Conservation (phyloP, 2,888 invertebrate species). For the Chydorus sphaericus region DNA sequence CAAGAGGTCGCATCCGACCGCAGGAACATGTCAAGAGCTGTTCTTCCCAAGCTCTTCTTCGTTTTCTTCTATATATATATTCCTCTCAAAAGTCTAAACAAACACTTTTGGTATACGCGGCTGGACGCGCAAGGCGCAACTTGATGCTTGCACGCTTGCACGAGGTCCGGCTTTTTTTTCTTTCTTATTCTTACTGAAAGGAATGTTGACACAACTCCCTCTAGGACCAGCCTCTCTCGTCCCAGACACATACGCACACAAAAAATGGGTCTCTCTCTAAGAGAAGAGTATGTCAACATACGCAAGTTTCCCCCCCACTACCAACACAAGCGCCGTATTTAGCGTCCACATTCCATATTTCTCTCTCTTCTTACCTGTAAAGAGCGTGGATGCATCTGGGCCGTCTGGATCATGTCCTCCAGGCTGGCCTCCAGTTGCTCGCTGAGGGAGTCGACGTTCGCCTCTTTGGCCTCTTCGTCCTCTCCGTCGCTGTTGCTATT, state of each 20-base stretch:
- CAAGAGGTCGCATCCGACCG: no score
- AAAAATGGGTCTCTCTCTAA: not conserved
- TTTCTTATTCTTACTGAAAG: not conserved
- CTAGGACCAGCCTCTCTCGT: not conserved
- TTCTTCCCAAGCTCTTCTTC: no score
- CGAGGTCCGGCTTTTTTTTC: no score
- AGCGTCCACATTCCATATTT: not conserved
- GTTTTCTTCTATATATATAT: no score
- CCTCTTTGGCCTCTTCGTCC: not conserved
- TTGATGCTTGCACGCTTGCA: no score
- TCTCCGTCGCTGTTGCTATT: not conserved
- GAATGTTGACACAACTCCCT: not conserved
- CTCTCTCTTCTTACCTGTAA: not conserved
- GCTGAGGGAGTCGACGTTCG: conserved; percentile 24
- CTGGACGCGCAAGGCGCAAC: no score
- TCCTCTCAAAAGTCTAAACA: no score
- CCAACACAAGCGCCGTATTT: not conserved
- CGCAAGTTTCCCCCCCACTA: not conserved
- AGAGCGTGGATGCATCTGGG: conserved; percentile 42
- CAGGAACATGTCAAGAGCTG: no score
- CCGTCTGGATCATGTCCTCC: conserved; percentile 47
- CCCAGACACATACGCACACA: not conserved
- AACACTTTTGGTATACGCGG: no score
- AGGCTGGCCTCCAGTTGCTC: conserved; percentile 22
- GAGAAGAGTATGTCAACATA: not conserved